Evolutionary conservation across 2,888 invertebrate genomes (phyloP), one percentile per base, ranked within the genome.

Genomic region (Lissonota sp.): DNA sequence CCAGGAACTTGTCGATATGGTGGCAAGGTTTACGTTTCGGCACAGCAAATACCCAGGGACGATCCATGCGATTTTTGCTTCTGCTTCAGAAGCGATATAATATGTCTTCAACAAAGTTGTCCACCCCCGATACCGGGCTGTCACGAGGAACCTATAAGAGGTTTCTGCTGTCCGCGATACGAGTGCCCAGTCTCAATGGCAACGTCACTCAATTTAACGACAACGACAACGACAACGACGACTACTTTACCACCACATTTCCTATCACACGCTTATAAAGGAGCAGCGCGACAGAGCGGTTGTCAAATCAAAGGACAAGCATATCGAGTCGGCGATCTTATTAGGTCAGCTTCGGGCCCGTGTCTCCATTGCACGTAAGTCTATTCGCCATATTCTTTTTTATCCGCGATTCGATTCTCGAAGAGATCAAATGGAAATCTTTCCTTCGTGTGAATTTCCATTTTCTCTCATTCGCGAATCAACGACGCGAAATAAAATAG

Each of bases 11-110:
- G 98, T 89, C 95, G 98, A 87, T 98, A 98, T 88, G 97, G 97
- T 77, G 98, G 98, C 87, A 97, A 97, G 93, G 96, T 98, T 63
- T 98, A 97, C 92, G 97, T 98, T 55, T 98, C 98, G 1, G 98
- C 98, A 0, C 98, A 98, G 93, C 98, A 98, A 93, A 98, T 98
- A 89, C 98, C 98, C 53, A 94, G 98, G 87, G 97, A 98, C 87
- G 98, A 98, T 93, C 98, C 98, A 37, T 98, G 98, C 92, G 98
- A 98, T 91, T 98, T 98, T 94, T 98, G 98, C 93, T 98, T 98
- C 96, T 98, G 98, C 94, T 98, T 98, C 94, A 95, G 98, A 92
- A 97, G 98, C 92, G 98, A 98, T 91, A 98, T 98, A 88, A 98
- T 98, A 89, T 98, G 98, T 88, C 94, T 98, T 84, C 98, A 98